Percentiles rank a stretch among this genome's conserved stretches.
Evolutionary conservation across 1,140 invertebrate species (phyloP).

Genomic region (Tigriopus japonicus): DNA sequence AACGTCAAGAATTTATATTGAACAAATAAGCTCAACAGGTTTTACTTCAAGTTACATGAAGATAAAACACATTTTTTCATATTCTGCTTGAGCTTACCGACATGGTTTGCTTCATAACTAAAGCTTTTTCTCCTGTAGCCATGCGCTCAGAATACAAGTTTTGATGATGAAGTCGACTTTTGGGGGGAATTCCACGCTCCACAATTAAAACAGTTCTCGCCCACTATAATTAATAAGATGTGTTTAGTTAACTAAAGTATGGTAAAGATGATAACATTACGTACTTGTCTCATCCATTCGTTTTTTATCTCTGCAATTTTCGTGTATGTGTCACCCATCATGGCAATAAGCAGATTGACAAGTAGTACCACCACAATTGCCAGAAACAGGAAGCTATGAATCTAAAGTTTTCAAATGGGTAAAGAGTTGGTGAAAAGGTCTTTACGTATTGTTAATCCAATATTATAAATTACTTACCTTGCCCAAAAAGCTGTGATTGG

Average conservation of each 20-base stretch:
- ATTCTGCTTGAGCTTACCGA: constrained; percentile 34
- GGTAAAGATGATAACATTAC: too few relatives aligned
- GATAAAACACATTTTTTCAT: too few relatives aligned
- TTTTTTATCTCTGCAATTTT: constrained; percentile 90
- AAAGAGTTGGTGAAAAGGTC: too few relatives aligned
- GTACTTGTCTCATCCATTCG: constrained; percentile 90
- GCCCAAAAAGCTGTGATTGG: constrained; percentile 64
- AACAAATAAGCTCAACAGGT: too few relatives aligned
- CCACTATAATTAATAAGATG: constrained; percentile 45
- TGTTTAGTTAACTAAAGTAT: too few relatives aligned
- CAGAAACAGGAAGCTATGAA: constrained; percentile 83
- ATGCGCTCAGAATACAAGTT: constrained; percentile 86
- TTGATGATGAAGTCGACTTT: constrained; percentile 60
- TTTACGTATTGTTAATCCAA: too few relatives aligned
- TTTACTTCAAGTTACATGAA: too few relatives aligned
- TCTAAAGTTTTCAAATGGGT: constrained; percentile 32
- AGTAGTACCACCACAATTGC: constrained; percentile 81
- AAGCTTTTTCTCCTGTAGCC: constrained; percentile 66
- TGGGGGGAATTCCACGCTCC: constrained; percentile 76
- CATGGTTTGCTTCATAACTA: constrained; percentile 66
- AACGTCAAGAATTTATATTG: too few relatives aligned
- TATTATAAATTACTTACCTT: constrained; percentile 38
- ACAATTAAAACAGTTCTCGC: constrained; percentile 90
- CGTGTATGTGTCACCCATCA: constrained; percentile 99
- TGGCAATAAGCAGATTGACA: constrained; percentile 97